phyloP scores from a whole-genome alignment of 2,797 vertebrate species.

The Cyclopterus lumpus region DNA sequence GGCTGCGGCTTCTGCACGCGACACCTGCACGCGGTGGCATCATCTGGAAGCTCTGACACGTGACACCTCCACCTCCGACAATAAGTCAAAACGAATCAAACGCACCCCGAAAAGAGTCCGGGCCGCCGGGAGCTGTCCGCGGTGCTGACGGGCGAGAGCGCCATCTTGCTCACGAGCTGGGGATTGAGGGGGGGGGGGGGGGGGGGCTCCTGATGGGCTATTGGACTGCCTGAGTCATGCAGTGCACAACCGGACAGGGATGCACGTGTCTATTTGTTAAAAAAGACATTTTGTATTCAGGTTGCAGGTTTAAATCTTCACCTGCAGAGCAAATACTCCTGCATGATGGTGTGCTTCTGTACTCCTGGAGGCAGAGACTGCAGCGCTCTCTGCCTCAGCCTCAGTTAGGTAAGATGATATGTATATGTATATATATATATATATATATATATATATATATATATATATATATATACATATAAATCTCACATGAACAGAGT shows the following conservation, averaged over 20 bases:
- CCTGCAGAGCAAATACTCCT: background rate
- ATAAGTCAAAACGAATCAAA: background rate
- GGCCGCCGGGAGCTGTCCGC: slow-evolving; percentile 80
- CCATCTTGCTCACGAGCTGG: slow-evolving; percentile 83
- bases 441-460: no score
- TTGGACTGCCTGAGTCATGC: slow-evolving; percentile 31
- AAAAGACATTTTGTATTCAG: slow-evolving; percentile 27
- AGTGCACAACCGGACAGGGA: background rate
- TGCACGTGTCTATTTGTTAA: slow-evolving; percentile 18
- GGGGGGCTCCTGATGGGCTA: slow-evolving; percentile 31
- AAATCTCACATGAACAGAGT: slow-evolving; percentile 10
- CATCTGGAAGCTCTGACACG: background rate
- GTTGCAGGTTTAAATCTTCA: background rate
- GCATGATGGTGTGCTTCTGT: background rate
- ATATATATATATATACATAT: background rate
- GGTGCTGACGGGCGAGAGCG: slow-evolving; percentile 82
- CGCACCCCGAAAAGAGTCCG: background rate
- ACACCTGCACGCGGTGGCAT: slow-evolving; percentile 43
- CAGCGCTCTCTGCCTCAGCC: slow-evolving; percentile 1
- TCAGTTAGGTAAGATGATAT: slow-evolving; percentile 3
- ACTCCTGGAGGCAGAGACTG: slow-evolving; percentile 1
- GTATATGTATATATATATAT: no score
- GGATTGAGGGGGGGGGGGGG: slow-evolving; percentile 44
- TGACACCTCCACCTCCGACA: background rate
- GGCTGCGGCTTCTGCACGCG: slow-evolving; percentile 13